Evolutionary conservation across 1,140 invertebrate genomes (phyloP).

Genomic region (Drosophila jambulina): DNA sequence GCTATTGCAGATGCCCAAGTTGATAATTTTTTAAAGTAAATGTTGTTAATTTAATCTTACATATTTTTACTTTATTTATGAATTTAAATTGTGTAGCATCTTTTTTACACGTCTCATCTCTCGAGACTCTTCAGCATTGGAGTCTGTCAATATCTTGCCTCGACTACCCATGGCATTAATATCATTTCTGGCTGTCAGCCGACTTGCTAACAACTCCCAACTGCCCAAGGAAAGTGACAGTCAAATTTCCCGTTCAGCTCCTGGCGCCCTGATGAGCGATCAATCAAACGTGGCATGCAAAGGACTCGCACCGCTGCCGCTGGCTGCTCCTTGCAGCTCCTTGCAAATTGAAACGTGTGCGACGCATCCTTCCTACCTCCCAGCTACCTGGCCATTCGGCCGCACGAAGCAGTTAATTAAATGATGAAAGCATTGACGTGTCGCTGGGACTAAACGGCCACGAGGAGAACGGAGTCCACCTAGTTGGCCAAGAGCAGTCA

Average conservation of each 20-base stretch:
- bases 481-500: slow-evolving; percentile 18
- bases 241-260: slow-evolving; percentile 65
- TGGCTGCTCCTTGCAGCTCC: slow-evolving; percentile 25
- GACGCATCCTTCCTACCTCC: slow-evolving; percentile 16
- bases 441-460: slow-evolving; percentile 46
- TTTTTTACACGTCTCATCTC: no score
- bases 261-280: slow-evolving; percentile 40
- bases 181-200: slow-evolving; percentile 20
- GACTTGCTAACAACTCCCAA: slow-evolving; percentile 31
- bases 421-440: slow-evolving; percentile 83
- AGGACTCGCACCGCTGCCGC: slow-evolving; percentile 11
- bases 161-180: neutral
- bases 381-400: slow-evolving; percentile 35
- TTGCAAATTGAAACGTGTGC: slow-evolving; percentile 44
- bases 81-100: no score
- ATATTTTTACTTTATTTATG: no score
- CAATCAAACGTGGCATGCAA: slow-evolving; percentile 71
- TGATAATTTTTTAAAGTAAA: no score
- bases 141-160: slow-evolving; percentile 3
- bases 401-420: slow-evolving; percentile 78
- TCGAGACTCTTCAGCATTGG: neutral
- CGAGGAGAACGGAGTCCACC: slow-evolving; percentile 3
- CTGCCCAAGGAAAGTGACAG: slow-evolving; percentile 52
- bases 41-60: no score
- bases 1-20: no score